A percentile compares a stretch with the other conserved stretches of the same genome.
These are phyloP conservation scores for Agrilus cyanescens DNA, from an alignment of 2,888 invertebrate species.

Conservation along the genomic window DNA sequence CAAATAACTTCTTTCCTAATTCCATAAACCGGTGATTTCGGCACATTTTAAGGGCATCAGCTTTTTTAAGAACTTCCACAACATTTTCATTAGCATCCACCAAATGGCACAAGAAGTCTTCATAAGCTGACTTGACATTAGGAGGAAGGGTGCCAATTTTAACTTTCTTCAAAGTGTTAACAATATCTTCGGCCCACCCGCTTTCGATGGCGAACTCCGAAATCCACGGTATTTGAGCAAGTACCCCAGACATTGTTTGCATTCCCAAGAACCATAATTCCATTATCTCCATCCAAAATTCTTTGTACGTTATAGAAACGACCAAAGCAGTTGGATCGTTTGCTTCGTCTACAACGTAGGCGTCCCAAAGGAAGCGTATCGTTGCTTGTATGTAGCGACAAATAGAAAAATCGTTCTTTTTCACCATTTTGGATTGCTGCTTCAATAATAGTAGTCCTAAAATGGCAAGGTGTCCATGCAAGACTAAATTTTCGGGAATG, in stretches of 20 bases:
- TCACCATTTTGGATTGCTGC: slow-evolving; percentile 70
- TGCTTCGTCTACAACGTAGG: slow-evolving; percentile 79
- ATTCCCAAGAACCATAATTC: slow-evolving; percentile 90
- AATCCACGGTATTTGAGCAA: slow-evolving; percentile 76
- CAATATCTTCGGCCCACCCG: slow-evolving; percentile 86
- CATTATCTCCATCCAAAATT: slow-evolving; percentile 79
- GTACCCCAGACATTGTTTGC: slow-evolving; percentile 78
- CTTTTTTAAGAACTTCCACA: slow-evolving; percentile 64
- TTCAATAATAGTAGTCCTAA: slow-evolving; percentile 72
- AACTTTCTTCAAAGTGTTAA: slow-evolving; percentile 70
- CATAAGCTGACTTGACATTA: slow-evolving; percentile 80
- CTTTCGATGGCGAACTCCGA: slow-evolving; percentile 85
- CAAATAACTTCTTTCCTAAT: slow-evolving; percentile 75
- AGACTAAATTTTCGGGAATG: slow-evolving; percentile 68
- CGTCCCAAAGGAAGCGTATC: slow-evolving; percentile 86
- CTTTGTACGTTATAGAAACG: slow-evolving; percentile 75
- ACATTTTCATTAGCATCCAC: slow-evolving; percentile 68
- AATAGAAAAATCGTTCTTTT: slow-evolving; percentile 80
- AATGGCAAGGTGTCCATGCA: slow-evolving; percentile 76
- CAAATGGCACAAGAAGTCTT: slow-evolving; percentile 76
- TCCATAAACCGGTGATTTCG: slow-evolving; percentile 83
- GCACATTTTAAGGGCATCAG: slow-evolving; percentile 71
- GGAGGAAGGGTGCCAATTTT: slow-evolving; percentile 70
- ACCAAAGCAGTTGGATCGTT: slow-evolving; percentile 72
- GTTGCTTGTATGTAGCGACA: slow-evolving; percentile 82